Conservation (phyloP, 64 coral and sea anemone genomes). For the Montipora efflorescens region DNA sequence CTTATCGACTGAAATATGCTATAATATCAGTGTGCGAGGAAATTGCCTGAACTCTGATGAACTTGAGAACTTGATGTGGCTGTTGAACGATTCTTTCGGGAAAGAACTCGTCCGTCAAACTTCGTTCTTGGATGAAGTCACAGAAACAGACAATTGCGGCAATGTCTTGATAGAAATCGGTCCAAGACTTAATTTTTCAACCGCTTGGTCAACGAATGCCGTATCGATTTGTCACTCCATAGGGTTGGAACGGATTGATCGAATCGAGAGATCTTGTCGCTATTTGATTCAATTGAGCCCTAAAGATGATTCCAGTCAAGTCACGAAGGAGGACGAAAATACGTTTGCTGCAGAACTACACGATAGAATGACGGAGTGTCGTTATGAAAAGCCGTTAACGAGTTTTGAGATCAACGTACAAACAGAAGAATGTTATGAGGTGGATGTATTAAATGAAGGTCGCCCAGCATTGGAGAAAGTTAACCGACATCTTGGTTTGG, state of each 20-base stretch:
- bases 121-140: conserved; percentile 60
- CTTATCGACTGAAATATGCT: conserved; percentile 83
- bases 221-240: conserved; percentile 95
- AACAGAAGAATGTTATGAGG: conserved; percentile 80
- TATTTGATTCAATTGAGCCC: conserved; percentile 69
- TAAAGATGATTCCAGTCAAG: conserved; percentile 41
- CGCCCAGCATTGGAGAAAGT: conserved; percentile 79
- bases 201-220: conserved; percentile 95
- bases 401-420: conserved; percentile 79
- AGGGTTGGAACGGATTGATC: conserved; percentile 83
- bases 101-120: conserved; percentile 64
- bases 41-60: conserved; percentile 49
- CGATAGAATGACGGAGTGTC: conserved; percentile 96
- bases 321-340: conserved; percentile 83
- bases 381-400: conserved; percentile 75
- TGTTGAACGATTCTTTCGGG: conserved; percentile 84
- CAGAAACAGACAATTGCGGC: conserved; percentile 6
- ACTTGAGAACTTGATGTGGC: conserved; percentile 59
- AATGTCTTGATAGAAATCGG: conserved; percentile 87
- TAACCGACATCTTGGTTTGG: conserved; percentile 88
- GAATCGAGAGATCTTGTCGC: conserved; percentile 84
- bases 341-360: conserved; percentile 76
- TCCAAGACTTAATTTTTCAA: conserved; percentile 98
- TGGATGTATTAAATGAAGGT: conserved; percentile 74
- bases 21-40: conserved; percentile 72